A percentile compares a stretch with the other conserved stretches of the same genome.
These are phyloP conservation scores for Eupithecia inturbata DNA, from an alignment of 2,888 invertebrate genomes.

Conservation along the genomic window DNA sequence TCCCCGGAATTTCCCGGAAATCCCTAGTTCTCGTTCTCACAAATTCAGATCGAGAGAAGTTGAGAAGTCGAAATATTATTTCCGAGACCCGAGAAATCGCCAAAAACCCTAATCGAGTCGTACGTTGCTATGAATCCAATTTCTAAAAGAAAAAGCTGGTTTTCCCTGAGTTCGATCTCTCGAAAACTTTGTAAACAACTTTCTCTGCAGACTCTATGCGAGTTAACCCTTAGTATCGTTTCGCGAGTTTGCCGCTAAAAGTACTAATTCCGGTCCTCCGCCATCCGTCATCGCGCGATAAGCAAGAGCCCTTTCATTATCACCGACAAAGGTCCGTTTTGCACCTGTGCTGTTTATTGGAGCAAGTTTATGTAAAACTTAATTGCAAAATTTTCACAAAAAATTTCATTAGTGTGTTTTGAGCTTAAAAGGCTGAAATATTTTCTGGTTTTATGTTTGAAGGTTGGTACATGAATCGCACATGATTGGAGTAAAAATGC, in stretches of 20 bases:
- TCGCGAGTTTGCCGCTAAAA: slow-evolving; percentile 61
- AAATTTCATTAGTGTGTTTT: too few relatives aligned
- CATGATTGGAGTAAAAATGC: too few relatives aligned
- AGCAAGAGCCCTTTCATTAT: slow-evolving; percentile 44
- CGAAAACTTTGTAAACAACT: not conserved
- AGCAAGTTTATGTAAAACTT: not conserved
- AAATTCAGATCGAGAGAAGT: too few relatives aligned
- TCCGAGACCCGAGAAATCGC: too few relatives aligned
- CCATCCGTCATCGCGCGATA: slow-evolving; percentile 55
- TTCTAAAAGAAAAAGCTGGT: not conserved
- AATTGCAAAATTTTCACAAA: not conserved
- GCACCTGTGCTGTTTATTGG: slow-evolving; percentile 35
- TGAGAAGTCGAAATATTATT: too few relatives aligned
- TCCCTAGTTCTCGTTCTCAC: too few relatives aligned
- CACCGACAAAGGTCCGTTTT: slow-evolving; percentile 43
- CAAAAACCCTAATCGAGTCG: not conserved
- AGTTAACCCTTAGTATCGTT: slow-evolving; percentile 51
- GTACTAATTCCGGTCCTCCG: slow-evolving; percentile 54
- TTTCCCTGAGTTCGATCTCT: not conserved
- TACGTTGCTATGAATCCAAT: not conserved
- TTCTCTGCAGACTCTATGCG: slow-evolving; percentile 42
- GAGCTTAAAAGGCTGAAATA: too few relatives aligned
- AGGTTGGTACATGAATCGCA: too few relatives aligned
- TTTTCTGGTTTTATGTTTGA: too few relatives aligned
- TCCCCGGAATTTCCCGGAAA: too few relatives aligned